Evolutionary conservation across 2,113 vertebrate genomes (phyloP), one percentile per base, ranked within the genome.

Genomic region (Meleagris gallopavo): DNA sequence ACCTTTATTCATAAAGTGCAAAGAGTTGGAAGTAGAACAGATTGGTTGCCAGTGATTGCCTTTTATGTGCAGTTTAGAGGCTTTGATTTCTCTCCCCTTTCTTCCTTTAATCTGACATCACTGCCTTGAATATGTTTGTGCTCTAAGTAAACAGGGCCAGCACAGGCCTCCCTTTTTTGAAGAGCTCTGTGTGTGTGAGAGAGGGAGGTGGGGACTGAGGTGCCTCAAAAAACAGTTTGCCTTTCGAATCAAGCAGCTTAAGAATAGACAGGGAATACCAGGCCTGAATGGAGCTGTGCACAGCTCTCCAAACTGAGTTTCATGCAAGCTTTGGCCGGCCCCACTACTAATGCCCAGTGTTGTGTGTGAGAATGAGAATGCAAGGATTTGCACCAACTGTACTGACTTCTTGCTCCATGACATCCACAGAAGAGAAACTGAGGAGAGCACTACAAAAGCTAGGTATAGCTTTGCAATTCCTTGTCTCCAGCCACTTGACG

Each of bases 41-140:
- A 98, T 98, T 97, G 97, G 97, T 98, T 98, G 97, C 98, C 97
- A 98, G 97, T 93, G 32, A 97, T 96, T 94, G 97, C 96, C 98
- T 98, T 98, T 98, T 98, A 98, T 98, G 97, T 97, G 96, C 97
- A 96, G 96, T 98, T 98, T 98, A 97, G 96, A 94, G 96, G 97
- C 98, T 98, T 99, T 98, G 97, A 98, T 98, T 98, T 97, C 96
- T 96, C 89, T 93, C 95, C 88, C 97, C 94, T 98, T 98, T 98
- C 98, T 98, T 98, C 97, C 97, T 97, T 97, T 98, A 98, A 98
- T 98, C 98, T 98, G 98, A 98, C 98, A 98, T 98, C 78, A 38
- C 94, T 97, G 98, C 92, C 98, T 98, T 97, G 97, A 97, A 98
- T 96, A 97, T 98, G 97, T 98, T 98, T 98, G 97, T 97, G 94